These are phyloP conservation scores for Labeo rohita DNA, from an alignment of 2,113 vertebrate genomes.

Conservation along the genomic window DNA sequence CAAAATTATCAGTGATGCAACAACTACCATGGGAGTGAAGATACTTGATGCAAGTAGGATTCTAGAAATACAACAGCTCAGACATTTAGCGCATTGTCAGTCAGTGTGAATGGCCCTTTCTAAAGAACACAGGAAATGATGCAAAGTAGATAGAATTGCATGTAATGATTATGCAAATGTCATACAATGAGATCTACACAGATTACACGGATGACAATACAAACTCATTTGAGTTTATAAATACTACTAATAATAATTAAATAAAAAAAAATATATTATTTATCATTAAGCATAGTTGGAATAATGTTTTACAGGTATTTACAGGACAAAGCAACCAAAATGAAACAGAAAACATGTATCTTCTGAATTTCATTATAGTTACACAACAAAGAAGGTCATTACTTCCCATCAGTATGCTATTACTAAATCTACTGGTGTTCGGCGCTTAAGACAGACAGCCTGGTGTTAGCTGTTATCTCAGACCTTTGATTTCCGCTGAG, in stretches of 20 bases:
- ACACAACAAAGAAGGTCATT: constrained; percentile 5
- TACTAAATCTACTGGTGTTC: background rate
- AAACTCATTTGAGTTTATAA: background rate
- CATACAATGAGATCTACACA: background rate
- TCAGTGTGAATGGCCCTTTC: background rate
- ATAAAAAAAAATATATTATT: background rate
- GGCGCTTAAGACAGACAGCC: background rate
- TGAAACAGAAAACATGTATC: background rate
- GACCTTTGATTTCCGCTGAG: background rate
- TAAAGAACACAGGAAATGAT: background rate
- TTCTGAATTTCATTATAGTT: background rate
- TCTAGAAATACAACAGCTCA: background rate
- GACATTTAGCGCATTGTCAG: background rate
- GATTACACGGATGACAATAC: background rate
- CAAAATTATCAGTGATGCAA: background rate
- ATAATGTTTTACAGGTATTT: background rate
- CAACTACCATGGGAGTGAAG: background rate
- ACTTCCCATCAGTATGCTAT: background rate
- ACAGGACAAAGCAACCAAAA: background rate
- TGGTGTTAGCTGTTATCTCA: background rate
- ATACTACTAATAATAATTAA: background rate
- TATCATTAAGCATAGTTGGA: background rate
- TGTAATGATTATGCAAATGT: background rate
- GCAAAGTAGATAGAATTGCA: background rate
- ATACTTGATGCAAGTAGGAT: background rate